phyloP scores from a whole-genome alignment of 2,113 vertebrate genomes.

The Mustela nigripes region DNA sequence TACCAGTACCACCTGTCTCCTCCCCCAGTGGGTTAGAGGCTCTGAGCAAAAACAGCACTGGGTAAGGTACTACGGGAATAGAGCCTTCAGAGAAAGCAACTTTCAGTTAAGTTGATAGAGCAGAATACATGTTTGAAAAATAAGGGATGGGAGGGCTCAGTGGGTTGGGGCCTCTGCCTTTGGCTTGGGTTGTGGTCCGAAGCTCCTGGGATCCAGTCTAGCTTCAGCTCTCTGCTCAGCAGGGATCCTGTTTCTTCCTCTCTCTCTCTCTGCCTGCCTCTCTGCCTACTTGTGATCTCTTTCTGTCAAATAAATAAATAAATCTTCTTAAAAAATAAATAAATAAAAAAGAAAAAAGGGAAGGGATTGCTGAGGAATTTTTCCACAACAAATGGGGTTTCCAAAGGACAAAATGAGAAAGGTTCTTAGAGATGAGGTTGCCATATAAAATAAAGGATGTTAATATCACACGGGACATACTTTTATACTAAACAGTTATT shows the following conservation, averaged over 20 bases:
- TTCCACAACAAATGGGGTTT: neutral
- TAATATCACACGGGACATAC: neutral
- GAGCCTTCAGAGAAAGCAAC: neutral
- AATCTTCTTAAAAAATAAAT: no score
- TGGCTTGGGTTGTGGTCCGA: fast-evolving
- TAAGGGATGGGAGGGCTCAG: neutral
- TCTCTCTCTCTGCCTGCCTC: no score
- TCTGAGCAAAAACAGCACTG: neutral
- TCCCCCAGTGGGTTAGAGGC: neutral
- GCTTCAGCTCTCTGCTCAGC: no score
- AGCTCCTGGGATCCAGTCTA: no score
- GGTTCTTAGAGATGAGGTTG: neutral
- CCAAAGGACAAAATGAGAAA: constrained; percentile 16
- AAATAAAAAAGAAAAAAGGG: neutral
- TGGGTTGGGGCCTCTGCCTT: no score
- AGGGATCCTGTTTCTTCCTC: no score
- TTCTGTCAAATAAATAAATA: no score
- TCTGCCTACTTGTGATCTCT: no score
- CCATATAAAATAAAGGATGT: neutral
- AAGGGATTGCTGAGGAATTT: neutral
- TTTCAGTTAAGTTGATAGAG: neutral
- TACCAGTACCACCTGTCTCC: neutral
- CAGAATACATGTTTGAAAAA: neutral
- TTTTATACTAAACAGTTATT: neutral
- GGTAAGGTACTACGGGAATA: neutral